Conservation (phyloP, 2,113 vertebrate genomes). For the Toxotes jaculatrix region DNA sequence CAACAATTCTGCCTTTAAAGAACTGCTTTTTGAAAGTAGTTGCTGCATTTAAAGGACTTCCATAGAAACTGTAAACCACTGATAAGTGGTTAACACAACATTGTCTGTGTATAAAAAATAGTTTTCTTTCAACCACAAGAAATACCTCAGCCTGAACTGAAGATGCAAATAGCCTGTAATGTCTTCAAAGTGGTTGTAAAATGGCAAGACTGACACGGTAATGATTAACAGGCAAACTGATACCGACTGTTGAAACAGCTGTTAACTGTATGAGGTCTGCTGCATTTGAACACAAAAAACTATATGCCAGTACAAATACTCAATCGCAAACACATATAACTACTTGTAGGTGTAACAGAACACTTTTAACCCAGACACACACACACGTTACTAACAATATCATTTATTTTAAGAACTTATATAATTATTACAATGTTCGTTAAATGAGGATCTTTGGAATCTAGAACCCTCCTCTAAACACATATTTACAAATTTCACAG, state of each 20-base stretch:
- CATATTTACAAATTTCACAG: constrained; percentile 79
- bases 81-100: neutral
- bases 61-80: neutral
- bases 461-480: constrained; percentile 2
- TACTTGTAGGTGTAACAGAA: neutral
- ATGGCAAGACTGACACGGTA: neutral
- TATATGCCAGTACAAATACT: neutral
- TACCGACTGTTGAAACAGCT: neutral
- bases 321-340: neutral
- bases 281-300: neutral
- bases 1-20: neutral
- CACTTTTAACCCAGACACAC: constrained; percentile 4
- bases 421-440: constrained; percentile 54
- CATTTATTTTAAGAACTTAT: constrained; percentile 74
- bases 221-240: neutral
- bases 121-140: neutral
- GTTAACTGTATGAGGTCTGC: neutral
- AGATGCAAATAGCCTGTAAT: neutral
- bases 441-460: constrained; percentile 53
- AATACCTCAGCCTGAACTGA: neutral
- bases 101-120: neutral
- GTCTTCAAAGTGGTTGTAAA: neutral
- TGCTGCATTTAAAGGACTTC: neutral
- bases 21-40: neutral
- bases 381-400: neutral